Base-by-base conservation (phyloP, 2,113 vertebrate species). In the Myrmecophaga tridactyla region DNA sequence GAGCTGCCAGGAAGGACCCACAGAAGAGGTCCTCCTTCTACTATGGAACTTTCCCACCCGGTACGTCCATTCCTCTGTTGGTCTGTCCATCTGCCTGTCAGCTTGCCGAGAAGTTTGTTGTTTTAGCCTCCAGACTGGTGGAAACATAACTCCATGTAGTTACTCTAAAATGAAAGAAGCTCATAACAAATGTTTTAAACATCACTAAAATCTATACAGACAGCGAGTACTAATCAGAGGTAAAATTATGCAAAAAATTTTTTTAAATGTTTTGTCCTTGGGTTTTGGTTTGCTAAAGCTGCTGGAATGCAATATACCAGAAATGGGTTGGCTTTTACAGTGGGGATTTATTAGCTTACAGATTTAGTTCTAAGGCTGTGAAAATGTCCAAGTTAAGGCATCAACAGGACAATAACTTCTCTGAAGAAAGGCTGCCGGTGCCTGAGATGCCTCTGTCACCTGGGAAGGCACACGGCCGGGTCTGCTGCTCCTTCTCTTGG, bases 1-100 rank as follows among this genome's bases (percentile, higher is more conserved):
- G 98, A 86, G 90, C 97, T 94, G 97, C 98, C 96, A 97, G 98
- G 98, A 98, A 98, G 78, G 99, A 98, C 97, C 97, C 98, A 73
- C 99, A 98, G 98, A 99, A 99, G 98, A 99, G 99, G 98, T 96
- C 98, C 97, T 99, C 99, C 98, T 99, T 99, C 99, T 99, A 99
- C 98, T 99, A 99, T 27, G 99, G 99, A 98, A 99, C 98, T 95
- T 99, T 99, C 96, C 99, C 99, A 96, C 96, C 97, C 93, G 99
- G 99, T 99, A 98, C 31, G 95, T 94, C 20, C 62, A 60, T 3
- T 39, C 84, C 46, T 84, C 39, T n/a, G n/a, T 39, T 21, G 15
- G 34, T 77, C 73, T 81, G 48, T 90, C 56, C 5, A 23, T 82
- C 46, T 81, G 94, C 84, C 41, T 18, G 31, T 83, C 6, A 0